Conservation (phyloP, 64 coral and sea anemone genomes). For the Acropora tenuis region DNA sequence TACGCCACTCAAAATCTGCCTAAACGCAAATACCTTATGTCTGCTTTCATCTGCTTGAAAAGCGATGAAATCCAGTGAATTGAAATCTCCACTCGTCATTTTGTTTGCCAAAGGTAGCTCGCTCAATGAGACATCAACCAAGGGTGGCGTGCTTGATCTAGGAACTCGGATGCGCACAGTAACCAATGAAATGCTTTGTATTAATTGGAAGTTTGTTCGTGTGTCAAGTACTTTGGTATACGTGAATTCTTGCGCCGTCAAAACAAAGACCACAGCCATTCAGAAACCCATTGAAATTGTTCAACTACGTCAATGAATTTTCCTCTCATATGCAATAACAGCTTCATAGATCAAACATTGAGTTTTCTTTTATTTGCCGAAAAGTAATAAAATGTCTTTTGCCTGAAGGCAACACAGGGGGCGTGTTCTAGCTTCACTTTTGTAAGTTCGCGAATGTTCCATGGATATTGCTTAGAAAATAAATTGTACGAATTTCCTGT, state of each 20-base stretch:
- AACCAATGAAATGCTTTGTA: constrained; percentile 44
- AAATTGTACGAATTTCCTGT: too few relatives aligned
- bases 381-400: not conserved
- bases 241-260: constrained; percentile 30
- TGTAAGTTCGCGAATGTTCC: not conserved
- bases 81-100: constrained; percentile 46
- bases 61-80: constrained; percentile 48
- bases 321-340: not conserved
- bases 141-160: not conserved
- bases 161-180: not conserved
- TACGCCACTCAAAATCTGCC: not conserved
- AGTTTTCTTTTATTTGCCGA: too few relatives aligned
- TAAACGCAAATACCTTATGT: constrained; percentile 4
- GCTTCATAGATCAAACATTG: not conserved
- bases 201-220: constrained; percentile 72
- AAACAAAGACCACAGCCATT: not conserved
- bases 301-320: not conserved
- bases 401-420: not conserved
- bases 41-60: constrained; percentile 54
- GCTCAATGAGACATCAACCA: not conserved
- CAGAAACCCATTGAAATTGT: not conserved
- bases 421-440: not conserved
- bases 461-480: too few relatives aligned
- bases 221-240: constrained; percentile 34
- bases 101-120: not conserved